A percentile compares a stretch with the other conserved stretches of the same genome.
Conservation (phyloP, 2,888 invertebrate species). For the Lasius fuliginosus region DNA sequence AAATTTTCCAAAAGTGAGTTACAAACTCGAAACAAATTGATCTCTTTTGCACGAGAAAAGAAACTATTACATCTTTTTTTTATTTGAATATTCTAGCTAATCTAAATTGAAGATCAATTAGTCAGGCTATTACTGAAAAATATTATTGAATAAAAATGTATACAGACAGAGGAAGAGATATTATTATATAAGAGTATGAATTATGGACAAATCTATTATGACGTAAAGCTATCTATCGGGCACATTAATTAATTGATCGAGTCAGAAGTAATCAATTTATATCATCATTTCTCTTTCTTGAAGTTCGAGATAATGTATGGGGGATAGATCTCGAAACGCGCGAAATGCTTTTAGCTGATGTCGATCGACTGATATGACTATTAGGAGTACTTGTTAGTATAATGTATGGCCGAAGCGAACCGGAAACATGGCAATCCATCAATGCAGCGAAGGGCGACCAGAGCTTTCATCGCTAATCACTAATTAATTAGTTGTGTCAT, state of each 20-base stretch:
- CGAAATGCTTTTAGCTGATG: conserved; percentile 47
- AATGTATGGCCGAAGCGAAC: conserved; percentile 63
- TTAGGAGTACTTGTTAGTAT: conserved; percentile 53
- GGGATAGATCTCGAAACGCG: neutral
- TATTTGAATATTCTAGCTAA: neutral
- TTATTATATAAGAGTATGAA: neutral
- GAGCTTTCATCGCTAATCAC: conserved; percentile 79
- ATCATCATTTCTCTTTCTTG: conserved; percentile 8
- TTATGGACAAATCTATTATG: neutral
- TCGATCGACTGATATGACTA: conserved; percentile 48
- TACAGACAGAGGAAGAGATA: neutral
- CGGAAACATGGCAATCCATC: conserved; percentile 79
- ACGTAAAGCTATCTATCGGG: neutral
- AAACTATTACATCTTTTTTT: neutral
- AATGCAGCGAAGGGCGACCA: conserved; percentile 70
- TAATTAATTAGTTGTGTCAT: conserved; percentile 80
- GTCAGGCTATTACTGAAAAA: neutral
- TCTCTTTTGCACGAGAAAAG: neutral
- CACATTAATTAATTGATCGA: conserved; percentile 24
- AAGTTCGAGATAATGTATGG: conserved; percentile 5
- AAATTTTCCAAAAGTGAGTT: neutral
- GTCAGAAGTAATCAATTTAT: neutral
- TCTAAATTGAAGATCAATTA: conserved; percentile 3
- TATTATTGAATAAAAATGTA: neutral
- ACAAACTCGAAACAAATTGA: neutral